Percentiles rank a stretch among this genome's conserved stretches.
Evolutionary conservation across 2,113 vertebrate genomes (phyloP).

Genomic region (Triplophysa rosa): DNA sequence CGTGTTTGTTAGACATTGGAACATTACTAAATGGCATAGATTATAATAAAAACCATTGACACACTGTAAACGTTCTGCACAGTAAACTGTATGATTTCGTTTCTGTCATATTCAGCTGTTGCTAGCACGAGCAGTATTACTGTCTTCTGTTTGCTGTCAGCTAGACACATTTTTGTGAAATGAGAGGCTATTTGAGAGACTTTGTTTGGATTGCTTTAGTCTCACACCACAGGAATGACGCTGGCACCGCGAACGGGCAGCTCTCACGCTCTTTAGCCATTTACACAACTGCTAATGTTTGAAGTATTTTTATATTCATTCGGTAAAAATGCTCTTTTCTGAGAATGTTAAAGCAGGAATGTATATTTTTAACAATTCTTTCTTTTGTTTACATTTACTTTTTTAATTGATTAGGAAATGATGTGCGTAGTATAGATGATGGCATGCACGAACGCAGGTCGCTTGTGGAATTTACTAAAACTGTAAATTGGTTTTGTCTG

Average conservation of each 20-base stretch:
- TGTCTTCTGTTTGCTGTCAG: constrained; percentile 38
- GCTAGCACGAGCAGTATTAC: neutral
- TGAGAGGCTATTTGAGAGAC: constrained; percentile 33
- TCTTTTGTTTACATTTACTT: neutral
- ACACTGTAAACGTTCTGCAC: too few species aligned
- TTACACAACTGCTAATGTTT: neutral
- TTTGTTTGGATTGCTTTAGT: constrained; percentile 42
- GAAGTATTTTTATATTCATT: neutral
- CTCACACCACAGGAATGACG: constrained; percentile 51
- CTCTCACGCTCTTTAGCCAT: neutral
- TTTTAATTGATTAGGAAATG: neutral
- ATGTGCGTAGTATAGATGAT: neutral
- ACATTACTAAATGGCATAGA: too few species aligned
- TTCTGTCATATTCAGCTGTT: neutral
- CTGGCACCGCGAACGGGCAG: constrained; percentile 13
- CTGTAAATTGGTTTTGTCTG: constrained; percentile 21
- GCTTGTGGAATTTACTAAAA: too few species aligned
- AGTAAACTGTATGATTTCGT: too few species aligned
- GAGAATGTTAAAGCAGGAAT: neutral
- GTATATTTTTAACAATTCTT: neutral
- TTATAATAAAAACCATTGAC: too few species aligned
- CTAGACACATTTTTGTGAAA: constrained; percentile 41
- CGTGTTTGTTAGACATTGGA: too few species aligned
- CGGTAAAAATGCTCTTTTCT: neutral
- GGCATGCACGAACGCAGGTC: neutral